phyloP scores from a whole-genome alignment of 2,113 vertebrate species.

The Tragelaphus imberbis region DNA sequence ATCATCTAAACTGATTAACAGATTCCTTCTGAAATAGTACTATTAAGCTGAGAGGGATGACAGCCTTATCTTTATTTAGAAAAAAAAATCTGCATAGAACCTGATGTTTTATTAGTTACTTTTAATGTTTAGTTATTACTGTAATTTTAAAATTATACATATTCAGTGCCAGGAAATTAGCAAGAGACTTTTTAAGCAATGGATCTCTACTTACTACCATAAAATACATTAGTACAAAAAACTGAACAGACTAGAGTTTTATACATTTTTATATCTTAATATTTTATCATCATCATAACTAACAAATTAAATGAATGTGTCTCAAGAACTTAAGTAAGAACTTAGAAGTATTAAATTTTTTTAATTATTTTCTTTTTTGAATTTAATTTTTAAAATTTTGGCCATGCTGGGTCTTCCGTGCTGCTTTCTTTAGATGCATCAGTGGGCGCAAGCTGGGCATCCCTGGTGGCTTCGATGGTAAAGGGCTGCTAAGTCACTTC shows the following conservation, averaged over 20 bases:
- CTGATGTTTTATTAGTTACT: neutral
- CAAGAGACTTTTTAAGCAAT: neutral
- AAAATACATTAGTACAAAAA: neutral
- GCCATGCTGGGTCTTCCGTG: neutral
- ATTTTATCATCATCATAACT: neutral
- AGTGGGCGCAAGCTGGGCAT: neutral
- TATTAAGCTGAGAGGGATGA: neutral
- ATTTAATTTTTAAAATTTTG: neutral
- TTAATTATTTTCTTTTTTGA: neutral
- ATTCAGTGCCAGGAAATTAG: constrained; percentile 3
- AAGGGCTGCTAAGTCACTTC: neutral
- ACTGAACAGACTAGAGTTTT: neutral
- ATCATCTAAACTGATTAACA: neutral
- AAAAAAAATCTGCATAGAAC: neutral
- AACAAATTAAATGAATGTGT: neutral
- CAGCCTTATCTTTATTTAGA: neutral
- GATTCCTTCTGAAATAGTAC: constrained; percentile 1
- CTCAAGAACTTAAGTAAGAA: neutral
- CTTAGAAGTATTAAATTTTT: neutral
- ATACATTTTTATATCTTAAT: neutral
- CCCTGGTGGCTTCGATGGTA: neutral
- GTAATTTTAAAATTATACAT: neutral
- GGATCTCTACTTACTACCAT: neutral
- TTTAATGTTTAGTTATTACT: neutral
- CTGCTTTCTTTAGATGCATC: neutral